phyloP scores from a whole-genome alignment of 2,888 invertebrate genomes.

The Halictus quadricinctus region DNA sequence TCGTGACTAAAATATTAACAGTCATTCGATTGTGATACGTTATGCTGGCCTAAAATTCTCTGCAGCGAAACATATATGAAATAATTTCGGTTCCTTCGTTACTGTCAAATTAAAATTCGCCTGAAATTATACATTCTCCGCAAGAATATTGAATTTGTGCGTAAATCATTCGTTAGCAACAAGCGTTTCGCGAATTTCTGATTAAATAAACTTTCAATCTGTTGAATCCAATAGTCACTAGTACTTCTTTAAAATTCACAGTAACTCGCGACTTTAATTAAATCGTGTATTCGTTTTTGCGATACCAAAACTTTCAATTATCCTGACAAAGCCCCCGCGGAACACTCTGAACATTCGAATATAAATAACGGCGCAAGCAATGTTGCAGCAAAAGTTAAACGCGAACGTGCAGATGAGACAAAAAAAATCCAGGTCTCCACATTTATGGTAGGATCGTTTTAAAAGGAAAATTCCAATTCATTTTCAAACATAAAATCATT shows the following conservation, averaged over 20 bases:
- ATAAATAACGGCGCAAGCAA: neutral
- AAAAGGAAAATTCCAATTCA: neutral
- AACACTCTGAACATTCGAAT: neutral
- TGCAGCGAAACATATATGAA: neutral
- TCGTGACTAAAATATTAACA: slow-evolving; percentile 16
- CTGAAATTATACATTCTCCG: neutral
- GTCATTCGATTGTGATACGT: neutral
- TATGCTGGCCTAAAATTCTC: neutral
- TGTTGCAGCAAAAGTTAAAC: neutral
- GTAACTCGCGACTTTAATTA: neutral
- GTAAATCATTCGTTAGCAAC: neutral
- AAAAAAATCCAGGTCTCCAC: neutral
- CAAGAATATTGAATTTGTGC: neutral
- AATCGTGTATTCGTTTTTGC: neutral
- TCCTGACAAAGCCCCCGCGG: neutral
- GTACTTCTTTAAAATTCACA: neutral
- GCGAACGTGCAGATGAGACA: neutral
- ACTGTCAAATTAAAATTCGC: neutral
- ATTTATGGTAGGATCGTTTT: neutral
- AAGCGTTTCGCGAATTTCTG: neutral
- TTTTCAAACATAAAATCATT: neutral
- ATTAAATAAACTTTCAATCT: neutral
- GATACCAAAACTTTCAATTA: neutral
- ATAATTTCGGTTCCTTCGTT: neutral
- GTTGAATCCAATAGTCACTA: neutral